A percentile compares a stretch with the other conserved stretches of the same genome.
phyloP scores from a whole-genome alignment of 1,140 invertebrate genomes.

The Drosophila burlai region DNA sequence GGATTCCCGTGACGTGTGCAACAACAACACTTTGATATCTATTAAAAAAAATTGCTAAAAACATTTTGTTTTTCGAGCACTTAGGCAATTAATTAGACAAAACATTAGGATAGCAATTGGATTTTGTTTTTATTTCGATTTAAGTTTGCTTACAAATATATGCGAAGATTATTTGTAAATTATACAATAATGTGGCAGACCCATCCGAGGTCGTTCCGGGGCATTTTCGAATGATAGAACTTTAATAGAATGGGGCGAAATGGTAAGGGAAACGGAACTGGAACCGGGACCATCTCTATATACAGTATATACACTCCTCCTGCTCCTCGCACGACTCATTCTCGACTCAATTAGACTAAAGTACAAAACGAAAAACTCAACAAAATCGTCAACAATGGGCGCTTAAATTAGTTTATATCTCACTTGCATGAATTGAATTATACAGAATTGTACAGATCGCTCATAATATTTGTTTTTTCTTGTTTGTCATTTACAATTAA shows the following conservation, averaged over 20 bases:
- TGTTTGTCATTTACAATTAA: constrained; percentile 22
- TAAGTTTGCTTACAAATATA: constrained; percentile 64
- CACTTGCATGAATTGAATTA: constrained; percentile 32
- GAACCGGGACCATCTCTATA: constrained; percentile 65
- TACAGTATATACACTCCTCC: constrained; percentile 74
- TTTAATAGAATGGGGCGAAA: constrained; percentile 4
- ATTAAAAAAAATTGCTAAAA: constrained; percentile 41
- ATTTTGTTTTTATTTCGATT: constrained; percentile 70
- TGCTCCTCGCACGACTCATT: constrained; percentile 10
- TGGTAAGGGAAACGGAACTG: constrained; percentile 20
- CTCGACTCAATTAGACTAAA: constrained; percentile 65
- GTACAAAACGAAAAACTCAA: constrained; percentile 79
- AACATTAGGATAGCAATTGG: constrained; percentile 53
- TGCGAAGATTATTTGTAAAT: constrained; percentile 73
- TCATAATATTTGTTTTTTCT: constrained; percentile 12
- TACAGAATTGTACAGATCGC: constrained; percentile 43
- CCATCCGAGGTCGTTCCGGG: constrained; percentile 34
- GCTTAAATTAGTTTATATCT: constrained; percentile 66
- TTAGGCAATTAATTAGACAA: constrained; percentile 46
- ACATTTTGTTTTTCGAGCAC: constrained; percentile 54
- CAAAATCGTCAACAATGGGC: constrained; percentile 73
- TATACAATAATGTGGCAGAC: constrained; percentile 68
- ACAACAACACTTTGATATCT: constrained; percentile 13
- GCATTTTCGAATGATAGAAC: constrained; percentile 28
- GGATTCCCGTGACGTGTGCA: constrained; percentile 49